phyloP scores from a whole-genome alignment of 2,888 invertebrate genomes.

The Cantharis lateralis region DNA sequence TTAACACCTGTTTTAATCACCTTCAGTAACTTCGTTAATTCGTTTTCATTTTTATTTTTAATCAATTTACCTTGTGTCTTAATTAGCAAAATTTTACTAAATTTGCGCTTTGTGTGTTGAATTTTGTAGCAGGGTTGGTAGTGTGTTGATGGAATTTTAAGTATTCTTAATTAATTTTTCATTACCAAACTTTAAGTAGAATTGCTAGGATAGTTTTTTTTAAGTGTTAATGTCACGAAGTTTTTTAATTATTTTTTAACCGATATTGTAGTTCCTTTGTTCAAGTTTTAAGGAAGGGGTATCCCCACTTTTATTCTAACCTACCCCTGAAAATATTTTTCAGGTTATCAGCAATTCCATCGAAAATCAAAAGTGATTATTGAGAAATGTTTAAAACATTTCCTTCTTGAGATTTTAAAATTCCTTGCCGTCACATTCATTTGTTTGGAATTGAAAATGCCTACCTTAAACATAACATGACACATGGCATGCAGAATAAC shows the following conservation, averaged over 20 bases:
- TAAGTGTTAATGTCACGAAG: background rate
- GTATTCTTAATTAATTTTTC: background rate
- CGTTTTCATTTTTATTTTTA: conserved; percentile 22
- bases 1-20: conserved; percentile 29
- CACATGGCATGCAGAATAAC: background rate
- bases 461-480: background rate
- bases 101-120: conserved; percentile 33
- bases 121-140: conserved; percentile 45
- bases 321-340: background rate
- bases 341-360: background rate
- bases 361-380: background rate
- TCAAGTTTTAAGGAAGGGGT: background rate
- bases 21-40: conserved; percentile 14
- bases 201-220: background rate
- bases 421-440: background rate
- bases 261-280: background rate
- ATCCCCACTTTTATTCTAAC: background rate
- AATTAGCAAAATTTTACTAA: conserved; percentile 29
- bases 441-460: background rate
- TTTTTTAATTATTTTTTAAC: background rate
- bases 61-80: conserved; percentile 37
- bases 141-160: background rate
- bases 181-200: background rate
- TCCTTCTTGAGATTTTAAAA: background rate
- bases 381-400: background rate